A percentile compares a stretch with the other conserved stretches of the same genome.
Evolutionary conservation across 2,113 vertebrate species (phyloP).

Genomic region (Panthera leo): DNA sequence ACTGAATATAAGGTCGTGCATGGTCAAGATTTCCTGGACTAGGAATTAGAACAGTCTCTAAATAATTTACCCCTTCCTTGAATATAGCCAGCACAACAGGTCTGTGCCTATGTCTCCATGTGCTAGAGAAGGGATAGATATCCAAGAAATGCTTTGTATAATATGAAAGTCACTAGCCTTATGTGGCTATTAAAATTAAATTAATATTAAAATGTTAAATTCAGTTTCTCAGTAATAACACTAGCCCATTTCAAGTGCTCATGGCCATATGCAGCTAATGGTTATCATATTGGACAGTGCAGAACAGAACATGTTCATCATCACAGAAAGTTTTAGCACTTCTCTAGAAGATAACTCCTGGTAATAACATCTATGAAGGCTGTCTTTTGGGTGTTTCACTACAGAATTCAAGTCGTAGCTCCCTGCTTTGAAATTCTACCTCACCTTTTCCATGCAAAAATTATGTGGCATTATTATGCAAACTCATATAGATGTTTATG

Average conservation of each 20-base stretch:
- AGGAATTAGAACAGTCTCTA: not conserved
- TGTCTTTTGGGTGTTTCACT: conserved; percentile 11
- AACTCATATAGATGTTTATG: not conserved
- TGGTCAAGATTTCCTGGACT: not conserved
- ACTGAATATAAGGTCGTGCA: not conserved
- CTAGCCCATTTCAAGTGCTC: not conserved
- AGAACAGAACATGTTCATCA: not conserved
- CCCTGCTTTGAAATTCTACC: conserved; percentile 20
- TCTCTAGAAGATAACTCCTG: not conserved
- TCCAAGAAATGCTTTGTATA: not conserved
- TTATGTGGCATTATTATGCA: not conserved
- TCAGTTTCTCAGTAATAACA: not conserved
- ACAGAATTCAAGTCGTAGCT: not conserved
- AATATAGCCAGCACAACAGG: not conserved
- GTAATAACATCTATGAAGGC: not conserved
- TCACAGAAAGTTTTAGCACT: not conserved
- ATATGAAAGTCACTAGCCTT: not conserved
- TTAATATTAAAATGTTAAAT: not conserved
- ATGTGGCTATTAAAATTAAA: not conserved
- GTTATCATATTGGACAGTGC: not conserved
- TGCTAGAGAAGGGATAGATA: not conserved
- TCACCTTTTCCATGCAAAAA: not conserved
- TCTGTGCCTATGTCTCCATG: not conserved
- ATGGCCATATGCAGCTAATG: not conserved
- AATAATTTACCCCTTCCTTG: not conserved